These are phyloP conservation scores for Columba janthina DNA, from an alignment of 2,113 vertebrate genomes.

Conservation along the genomic window DNA sequence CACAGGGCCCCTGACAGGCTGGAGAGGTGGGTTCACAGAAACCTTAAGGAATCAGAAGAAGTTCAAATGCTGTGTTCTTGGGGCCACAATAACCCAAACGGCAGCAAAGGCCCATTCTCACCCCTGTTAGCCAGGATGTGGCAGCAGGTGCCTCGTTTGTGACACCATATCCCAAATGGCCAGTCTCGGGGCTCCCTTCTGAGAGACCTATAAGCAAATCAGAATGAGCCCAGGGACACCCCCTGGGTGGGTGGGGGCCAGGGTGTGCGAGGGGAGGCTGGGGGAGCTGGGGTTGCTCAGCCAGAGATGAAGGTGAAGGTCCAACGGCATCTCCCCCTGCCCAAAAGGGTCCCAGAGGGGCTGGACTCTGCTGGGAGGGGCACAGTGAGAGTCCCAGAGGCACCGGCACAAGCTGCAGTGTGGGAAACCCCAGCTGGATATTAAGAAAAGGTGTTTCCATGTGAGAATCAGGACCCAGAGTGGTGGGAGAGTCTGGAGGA, in stretches of 20 bases:
- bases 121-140: fast-evolving
- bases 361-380: not conserved
- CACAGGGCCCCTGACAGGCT: not conserved
- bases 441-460: not conserved
- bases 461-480: fast-evolving
- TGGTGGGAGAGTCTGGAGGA: fast-evolving
- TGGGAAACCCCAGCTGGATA: not conserved
- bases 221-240: not conserved
- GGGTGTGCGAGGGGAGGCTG: not conserved
- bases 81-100: not conserved
- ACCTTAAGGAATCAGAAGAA: not conserved
- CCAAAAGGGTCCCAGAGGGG: not conserved
- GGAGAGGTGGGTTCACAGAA: too few relatives aligned
- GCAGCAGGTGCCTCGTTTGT: fast-evolving
- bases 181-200: not conserved
- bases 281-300: not conserved
- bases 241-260: too few relatives aligned
- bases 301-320: not conserved
- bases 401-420: not conserved
- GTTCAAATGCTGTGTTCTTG: not conserved
- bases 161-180: not conserved
- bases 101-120: not conserved
- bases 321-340: not conserved
- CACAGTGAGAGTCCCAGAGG: not conserved
- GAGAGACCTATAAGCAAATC: not conserved